Percentiles rank a stretch among this genome's conserved stretches.
phyloP scores from a whole-genome alignment of 2,797 vertebrate genomes.

The Phrynocephalus forsythii region DNA sequence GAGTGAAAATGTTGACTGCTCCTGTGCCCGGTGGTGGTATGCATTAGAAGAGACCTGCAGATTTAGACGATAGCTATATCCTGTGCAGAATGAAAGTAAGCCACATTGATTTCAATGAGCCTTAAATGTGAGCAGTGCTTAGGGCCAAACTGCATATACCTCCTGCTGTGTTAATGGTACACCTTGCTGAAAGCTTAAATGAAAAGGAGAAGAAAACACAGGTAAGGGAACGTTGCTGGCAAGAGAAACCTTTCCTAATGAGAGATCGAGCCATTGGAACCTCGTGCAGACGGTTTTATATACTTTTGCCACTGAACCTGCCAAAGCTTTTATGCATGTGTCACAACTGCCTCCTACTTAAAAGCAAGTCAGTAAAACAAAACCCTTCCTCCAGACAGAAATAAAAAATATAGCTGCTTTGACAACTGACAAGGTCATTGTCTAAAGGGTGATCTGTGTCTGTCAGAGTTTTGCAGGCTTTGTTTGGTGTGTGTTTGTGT shows the following conservation, averaged over 20 bases:
- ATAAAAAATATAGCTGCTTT: conserved; percentile 69
- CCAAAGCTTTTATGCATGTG: neutral
- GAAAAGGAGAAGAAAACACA: neutral
- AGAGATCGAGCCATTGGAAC: neutral
- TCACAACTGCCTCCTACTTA: conserved; percentile 34
- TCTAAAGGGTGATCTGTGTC: conserved; percentile 83
- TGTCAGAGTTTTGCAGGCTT: conserved; percentile 69
- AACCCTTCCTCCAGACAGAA: conserved; percentile 42
- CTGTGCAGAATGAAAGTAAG: neutral
- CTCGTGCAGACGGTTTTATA: neutral
- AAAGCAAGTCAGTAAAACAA: conserved; percentile 45
- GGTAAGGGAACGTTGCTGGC: neutral
- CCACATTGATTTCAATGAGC: neutral
- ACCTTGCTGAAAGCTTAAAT: conserved; percentile 1
- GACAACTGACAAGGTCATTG: conserved; percentile 83
- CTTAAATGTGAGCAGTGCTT: neutral
- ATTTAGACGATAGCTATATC: neutral
- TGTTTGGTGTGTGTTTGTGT: conserved; percentile 42
- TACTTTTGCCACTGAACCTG: neutral
- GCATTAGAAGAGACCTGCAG: too few relatives aligned
- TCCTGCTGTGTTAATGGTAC: neutral
- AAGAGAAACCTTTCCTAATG: conserved; percentile 19
- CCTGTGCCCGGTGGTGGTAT: too few relatives aligned
- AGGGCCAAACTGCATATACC: conserved; percentile 1
- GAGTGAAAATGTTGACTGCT: too few relatives aligned